Evolutionary conservation across 2,113 vertebrate genomes (phyloP).

Genomic region (Bos javanicus): DNA sequence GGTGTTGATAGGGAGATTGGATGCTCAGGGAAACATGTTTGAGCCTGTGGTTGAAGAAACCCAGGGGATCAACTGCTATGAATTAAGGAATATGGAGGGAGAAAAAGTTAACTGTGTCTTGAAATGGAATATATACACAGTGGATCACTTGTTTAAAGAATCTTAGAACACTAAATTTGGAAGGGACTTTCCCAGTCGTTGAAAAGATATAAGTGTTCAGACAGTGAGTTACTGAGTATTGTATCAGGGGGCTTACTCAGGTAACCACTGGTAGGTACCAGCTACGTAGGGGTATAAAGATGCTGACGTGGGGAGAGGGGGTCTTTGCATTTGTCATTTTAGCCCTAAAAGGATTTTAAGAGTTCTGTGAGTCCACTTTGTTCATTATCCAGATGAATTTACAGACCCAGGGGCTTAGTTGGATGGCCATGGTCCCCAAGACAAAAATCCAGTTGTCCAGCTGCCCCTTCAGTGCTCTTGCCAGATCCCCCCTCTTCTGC

Average conservation of each 20-base stretch:
- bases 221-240: not conserved
- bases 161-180: not conserved
- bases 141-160: not conserved
- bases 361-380: not conserved
- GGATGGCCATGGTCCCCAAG: not conserved
- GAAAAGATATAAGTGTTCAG: not conserved
- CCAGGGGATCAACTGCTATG: not conserved
- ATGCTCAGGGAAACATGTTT: not conserved
- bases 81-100: not conserved
- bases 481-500: not conserved
- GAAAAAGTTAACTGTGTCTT: not conserved
- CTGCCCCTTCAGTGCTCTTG: not conserved
- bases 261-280: not conserved
- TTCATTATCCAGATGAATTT: not conserved
- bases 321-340: not conserved
- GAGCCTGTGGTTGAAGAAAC: not conserved
- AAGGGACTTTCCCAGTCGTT: not conserved
- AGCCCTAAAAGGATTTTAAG: not conserved
- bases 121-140: not conserved
- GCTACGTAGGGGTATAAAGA: not conserved
- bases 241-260: not conserved
- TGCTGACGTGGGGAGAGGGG: accelerated
- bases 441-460: not conserved
- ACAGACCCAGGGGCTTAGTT: not conserved
- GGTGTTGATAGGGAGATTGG: not conserved